Evolutionary conservation across 2,113 vertebrate genomes (phyloP).

Genomic region (Corythoichthys intestinalis): DNA sequence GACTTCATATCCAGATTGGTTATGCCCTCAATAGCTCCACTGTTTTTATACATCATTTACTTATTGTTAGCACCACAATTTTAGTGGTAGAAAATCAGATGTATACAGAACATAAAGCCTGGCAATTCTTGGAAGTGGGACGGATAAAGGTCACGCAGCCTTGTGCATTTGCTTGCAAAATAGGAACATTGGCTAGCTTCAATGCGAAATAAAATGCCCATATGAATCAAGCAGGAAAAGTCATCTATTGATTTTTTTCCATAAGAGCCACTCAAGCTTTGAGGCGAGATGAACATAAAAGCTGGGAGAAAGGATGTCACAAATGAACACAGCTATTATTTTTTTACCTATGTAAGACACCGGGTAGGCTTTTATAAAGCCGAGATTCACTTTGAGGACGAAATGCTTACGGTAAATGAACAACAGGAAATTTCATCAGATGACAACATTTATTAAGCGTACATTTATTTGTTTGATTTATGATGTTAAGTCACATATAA

Average conservation of each 20-base stretch:
- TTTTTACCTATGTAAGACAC: background rate
- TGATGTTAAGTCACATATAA: background rate
- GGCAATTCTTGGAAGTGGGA: background rate
- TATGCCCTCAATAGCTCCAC: background rate
- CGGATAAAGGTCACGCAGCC: background rate
- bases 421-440: background rate
- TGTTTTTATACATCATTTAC: slow-evolving; percentile 4
- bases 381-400: background rate
- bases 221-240: slow-evolving; percentile 13
- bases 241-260: slow-evolving; percentile 10
- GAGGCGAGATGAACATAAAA: slow-evolving; percentile 7
- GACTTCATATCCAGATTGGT: slow-evolving; percentile 15
- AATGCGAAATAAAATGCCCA: slow-evolving; percentile 4
- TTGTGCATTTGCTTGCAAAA: slow-evolving; percentile 1
- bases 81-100: background rate
- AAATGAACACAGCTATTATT: slow-evolving; percentile 1
- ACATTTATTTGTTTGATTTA: background rate
- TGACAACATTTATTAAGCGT: background rate
- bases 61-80: background rate
- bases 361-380: background rate
- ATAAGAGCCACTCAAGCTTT: slow-evolving; percentile 2
- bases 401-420: background rate
- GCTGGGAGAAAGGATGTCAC: background rate
- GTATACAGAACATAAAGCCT: background rate
- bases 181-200: background rate